Evolutionary conservation across 1,140 invertebrate species (phyloP).

Genomic region (Psilanteris sp.): DNA sequence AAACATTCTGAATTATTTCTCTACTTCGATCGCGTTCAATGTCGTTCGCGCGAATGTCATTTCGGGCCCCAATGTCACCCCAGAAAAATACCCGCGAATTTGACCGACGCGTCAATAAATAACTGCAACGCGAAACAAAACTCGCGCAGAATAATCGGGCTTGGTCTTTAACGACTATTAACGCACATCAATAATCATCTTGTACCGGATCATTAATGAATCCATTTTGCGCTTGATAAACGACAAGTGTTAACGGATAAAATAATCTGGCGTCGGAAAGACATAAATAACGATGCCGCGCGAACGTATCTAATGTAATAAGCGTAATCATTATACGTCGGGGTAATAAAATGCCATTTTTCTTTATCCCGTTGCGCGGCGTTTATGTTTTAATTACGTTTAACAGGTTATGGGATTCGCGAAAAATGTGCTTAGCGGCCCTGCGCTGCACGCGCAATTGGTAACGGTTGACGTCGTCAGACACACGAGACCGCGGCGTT

Average conservation of each 20-base stretch:
- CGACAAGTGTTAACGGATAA: constrained; percentile 44
- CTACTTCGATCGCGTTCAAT: too few relatives aligned
- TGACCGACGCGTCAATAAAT: constrained; percentile 2
- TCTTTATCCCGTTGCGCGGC: constrained; percentile 31
- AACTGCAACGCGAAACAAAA: neutral
- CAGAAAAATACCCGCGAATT: too few relatives aligned
- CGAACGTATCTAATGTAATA: constrained; percentile 53
- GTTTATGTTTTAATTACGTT: constrained; percentile 60
- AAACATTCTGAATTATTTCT: too few relatives aligned
- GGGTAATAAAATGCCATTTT: constrained; percentile 49
- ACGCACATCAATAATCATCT: constrained; percentile 13
- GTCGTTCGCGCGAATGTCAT: too few relatives aligned
- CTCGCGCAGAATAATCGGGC: neutral
- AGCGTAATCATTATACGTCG: constrained; percentile 48
- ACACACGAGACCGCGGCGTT: constrained; percentile 38
- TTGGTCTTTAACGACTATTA: constrained; percentile 10
- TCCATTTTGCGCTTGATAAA: constrained; percentile 38
- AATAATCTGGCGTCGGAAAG: constrained; percentile 25
- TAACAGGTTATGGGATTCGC: constrained; percentile 42
- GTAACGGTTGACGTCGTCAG: constrained; percentile 52
- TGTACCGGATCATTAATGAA: constrained; percentile 26
- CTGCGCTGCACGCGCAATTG: constrained; percentile 23
- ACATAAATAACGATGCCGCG: constrained; percentile 40
- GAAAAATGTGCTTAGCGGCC: constrained; percentile 30
- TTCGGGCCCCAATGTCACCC: too few relatives aligned